Conservation (phyloP, 2,888 invertebrate species). For the Arge pagana region DNA sequence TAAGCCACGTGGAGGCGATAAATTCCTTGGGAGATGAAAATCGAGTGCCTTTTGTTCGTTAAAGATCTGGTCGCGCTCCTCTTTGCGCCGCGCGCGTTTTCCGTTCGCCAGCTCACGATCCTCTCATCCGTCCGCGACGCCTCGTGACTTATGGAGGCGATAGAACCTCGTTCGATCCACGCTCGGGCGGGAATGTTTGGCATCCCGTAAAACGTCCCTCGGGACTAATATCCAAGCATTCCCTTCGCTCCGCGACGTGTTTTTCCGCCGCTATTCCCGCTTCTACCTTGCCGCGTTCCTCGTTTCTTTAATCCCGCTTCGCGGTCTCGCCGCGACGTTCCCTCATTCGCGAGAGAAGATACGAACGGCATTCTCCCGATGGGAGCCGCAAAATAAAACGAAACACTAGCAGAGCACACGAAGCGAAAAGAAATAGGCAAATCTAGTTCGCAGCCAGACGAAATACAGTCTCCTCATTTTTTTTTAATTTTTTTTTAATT, state of each 20-base stretch:
- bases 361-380: too few species aligned
- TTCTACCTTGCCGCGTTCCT: not conserved
- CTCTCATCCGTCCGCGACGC: slow-evolving; percentile 14
- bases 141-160: too few species aligned
- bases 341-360: too few species aligned
- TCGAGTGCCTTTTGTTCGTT: too few species aligned
- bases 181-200: slow-evolving; percentile 22
- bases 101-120: not conserved
- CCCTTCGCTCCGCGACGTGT: slow-evolving; percentile 4
- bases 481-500: too few species aligned
- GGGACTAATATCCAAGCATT: slow-evolving; percentile 23
- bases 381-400: slow-evolving; percentile 7
- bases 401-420: slow-evolving; percentile 17
- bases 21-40: slow-evolving; percentile 34
- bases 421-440: too few species aligned
- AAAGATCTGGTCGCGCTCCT: not conserved
- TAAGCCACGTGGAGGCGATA: slow-evolving; percentile 29
- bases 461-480: too few species aligned
- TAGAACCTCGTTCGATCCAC: too few species aligned
- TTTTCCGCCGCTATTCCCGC: too few species aligned
- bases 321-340: not conserved
- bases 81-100: slow-evolving; percentile 5
- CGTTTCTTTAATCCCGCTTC: not conserved
- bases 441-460: too few species aligned
- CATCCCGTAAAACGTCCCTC: slow-evolving; percentile 19